Conservation (phyloP, 2,113 vertebrate genomes). For the Sapayoa aenigma region DNA sequence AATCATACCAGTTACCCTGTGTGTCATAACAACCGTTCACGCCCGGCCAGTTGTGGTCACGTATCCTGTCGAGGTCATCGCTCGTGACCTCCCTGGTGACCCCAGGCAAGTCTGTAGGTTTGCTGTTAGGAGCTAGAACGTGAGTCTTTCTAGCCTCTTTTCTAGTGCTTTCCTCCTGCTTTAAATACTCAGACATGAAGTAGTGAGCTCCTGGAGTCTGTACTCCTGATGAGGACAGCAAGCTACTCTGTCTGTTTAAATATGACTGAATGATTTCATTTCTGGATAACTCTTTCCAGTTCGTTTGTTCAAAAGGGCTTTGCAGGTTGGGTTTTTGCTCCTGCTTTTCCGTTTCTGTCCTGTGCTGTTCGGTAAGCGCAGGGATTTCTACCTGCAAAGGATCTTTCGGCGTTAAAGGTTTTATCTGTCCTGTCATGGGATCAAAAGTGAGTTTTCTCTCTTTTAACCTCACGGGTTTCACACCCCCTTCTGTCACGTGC, state of each 20-base stretch:
- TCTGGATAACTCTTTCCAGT: conserved; percentile 91
- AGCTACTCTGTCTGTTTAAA: conserved; percentile 89
- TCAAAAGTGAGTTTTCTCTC: conserved; percentile 90
- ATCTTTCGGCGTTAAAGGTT: conserved; percentile 82
- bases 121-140: conserved; percentile 75
- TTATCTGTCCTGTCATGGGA: conserved; percentile 89
- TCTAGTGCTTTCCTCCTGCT: conserved; percentile 81
- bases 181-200: conserved; percentile 87
- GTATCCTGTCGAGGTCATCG: conserved; percentile 83
- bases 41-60: conserved; percentile 85
- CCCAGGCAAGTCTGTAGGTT: conserved; percentile 82
- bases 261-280: conserved; percentile 94
- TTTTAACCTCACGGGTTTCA: conserved; percentile 89
- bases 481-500: conserved; percentile 75
- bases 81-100: conserved; percentile 78
- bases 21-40: conserved; percentile 95
- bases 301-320: conserved; percentile 89
- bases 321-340: conserved; percentile 77
- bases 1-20: conserved; percentile 93
- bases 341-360: conserved; percentile 82
- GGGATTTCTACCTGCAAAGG: conserved; percentile 73
- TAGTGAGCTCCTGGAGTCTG: conserved; percentile 84
- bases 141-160: conserved; percentile 79
- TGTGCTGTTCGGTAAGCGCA: conserved; percentile 72
- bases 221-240: conserved; percentile 85